Percentiles rank a stretch among this genome's conserved stretches.
Conservation (phyloP, 2,888 invertebrate species). For the Diaprepes abbreviatus region DNA sequence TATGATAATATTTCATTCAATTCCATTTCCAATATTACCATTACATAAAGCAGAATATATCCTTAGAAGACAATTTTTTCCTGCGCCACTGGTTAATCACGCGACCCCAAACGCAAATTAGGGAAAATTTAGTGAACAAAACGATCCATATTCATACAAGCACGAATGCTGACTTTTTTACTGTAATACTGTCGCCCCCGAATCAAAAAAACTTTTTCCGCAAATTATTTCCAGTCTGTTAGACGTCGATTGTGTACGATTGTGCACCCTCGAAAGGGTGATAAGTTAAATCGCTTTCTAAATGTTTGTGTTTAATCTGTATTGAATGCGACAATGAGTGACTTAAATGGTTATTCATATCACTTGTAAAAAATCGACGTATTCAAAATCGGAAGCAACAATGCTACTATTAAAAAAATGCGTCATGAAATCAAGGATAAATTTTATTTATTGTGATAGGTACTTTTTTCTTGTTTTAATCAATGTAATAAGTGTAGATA, state of each 20-base stretch:
- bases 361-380: no score
- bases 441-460: no score
- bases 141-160: neutral
- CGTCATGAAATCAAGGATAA: no score
- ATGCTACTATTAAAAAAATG: no score
- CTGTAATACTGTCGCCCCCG: slow-evolving; percentile 30
- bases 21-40: no score
- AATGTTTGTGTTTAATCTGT: slow-evolving; percentile 22
- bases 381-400: no score
- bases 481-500: no score
- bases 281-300: slow-evolving; percentile 8
- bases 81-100: slow-evolving; percentile 4
- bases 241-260: slow-evolving; percentile 27
- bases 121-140: slow-evolving; percentile 27
- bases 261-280: slow-evolving; percentile 2
- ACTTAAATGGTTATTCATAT: slow-evolving; percentile 15
- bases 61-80: neutral
- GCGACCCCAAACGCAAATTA: neutral
- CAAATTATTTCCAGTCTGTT: slow-evolving; percentile 40
- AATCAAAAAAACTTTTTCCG: slow-evolving; percentile 9
- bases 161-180: slow-evolving; percentile 13
- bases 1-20: no score
- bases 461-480: no score
- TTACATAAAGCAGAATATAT: neutral
- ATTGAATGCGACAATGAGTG: slow-evolving; percentile 9